A percentile compares a stretch with the other conserved stretches of the same genome.
Conservation (phyloP, 2,797 vertebrate genomes). For the Forpus xanthops region DNA sequence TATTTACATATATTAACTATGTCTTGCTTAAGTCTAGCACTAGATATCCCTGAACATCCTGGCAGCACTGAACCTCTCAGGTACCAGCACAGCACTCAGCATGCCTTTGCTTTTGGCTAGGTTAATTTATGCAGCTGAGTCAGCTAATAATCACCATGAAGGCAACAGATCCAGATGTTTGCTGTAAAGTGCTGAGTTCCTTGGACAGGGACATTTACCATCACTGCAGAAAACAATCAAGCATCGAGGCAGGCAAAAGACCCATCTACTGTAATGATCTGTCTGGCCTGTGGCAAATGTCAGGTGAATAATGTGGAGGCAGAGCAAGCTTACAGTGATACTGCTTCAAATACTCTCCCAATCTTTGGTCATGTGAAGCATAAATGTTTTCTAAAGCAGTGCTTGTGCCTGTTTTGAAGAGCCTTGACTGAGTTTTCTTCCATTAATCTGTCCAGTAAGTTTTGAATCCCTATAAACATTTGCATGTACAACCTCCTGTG, state of each 20-base stretch:
- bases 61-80: background rate
- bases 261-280: background rate
- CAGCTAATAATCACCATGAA: conserved; percentile 12
- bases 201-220: background rate
- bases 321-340: background rate
- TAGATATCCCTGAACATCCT: background rate
- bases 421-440: background rate
- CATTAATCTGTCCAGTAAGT: background rate
- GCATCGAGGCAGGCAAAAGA: background rate
- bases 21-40: conserved; percentile 16
- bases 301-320: background rate
- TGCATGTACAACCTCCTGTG: background rate
- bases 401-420: background rate
- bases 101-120: background rate
- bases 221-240: background rate
- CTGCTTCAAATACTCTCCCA: background rate
- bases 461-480: background rate
- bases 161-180: conserved; percentile 30
- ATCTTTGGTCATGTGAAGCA: background rate
- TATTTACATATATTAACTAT: conserved; percentile 48
- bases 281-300: background rate
- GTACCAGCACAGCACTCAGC: background rate
- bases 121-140: conserved; percentile 49
- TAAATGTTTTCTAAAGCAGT: background rate
- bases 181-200: background rate